Evolutionary conservation across 2,888 invertebrate species (phyloP), one percentile per base, ranked within the genome.

Genomic region (Sesia bembeciformis): DNA sequence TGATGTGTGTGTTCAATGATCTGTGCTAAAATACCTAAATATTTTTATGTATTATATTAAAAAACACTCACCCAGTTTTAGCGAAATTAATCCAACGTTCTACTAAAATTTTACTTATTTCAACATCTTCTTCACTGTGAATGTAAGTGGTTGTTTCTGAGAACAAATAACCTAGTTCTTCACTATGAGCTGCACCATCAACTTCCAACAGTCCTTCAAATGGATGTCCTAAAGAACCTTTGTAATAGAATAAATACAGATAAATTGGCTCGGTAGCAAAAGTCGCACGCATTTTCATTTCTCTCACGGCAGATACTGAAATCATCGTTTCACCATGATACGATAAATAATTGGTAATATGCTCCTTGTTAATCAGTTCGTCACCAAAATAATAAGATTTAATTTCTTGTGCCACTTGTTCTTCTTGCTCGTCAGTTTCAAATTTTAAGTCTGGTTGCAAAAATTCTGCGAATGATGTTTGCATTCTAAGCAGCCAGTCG

Each of bases 71-170:
- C 88, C 83, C 80, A 53, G 65, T 69, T 67, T 77, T 85, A 39
- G 82, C 86, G 63, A 88, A 88, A 56, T 80, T 85, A 0, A 83
- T 81, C 87, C 87, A 88, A 7, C 88, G 72, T 57, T 86, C 83
- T 23, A 84, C 64, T 4, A 88, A 63, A 55, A 84, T 72, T 5
- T 84, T 72, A 42, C 71, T 70, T 46, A 88, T 63, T 3, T 61
- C 60, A 6, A 73, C 60, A 59, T 88, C 87, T 54, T 61, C 65
- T 3, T 54, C 53, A 39, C 65, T 52, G 43, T 63, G 58, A 23
- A 57, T 54, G 4, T 55, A 55, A n/a, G 62, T 57, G 39, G 61
- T 53, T 4, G 64, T 46, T 7, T 70, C 65, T 46, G 75, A 60
- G 53, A 88, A 84, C 57, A 86, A 63, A 59, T 85, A 86, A 4